phyloP scores from a whole-genome alignment of 1,140 invertebrate genomes.

The Zeugodacus cucurbitae region DNA sequence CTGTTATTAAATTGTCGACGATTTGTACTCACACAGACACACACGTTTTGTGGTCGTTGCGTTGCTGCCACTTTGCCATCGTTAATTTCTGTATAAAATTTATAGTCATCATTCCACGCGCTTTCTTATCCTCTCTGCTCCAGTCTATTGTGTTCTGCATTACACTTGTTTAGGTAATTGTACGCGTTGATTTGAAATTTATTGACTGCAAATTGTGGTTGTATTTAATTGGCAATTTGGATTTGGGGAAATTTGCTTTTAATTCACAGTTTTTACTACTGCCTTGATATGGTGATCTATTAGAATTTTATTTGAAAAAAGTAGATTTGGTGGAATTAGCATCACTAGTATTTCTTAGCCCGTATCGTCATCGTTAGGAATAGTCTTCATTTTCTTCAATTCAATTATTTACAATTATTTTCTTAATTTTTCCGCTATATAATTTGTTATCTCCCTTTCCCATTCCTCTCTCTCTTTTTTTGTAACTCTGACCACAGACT shows the following conservation, averaged over 20 bases:
- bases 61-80: background rate
- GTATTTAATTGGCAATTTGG: background rate
- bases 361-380: too few relatives aligned
- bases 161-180: background rate
- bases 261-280: too few relatives aligned
- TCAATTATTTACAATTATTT: too few relatives aligned
- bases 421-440: too few relatives aligned
- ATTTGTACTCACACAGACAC: background rate
- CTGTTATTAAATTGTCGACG: slow-evolving; percentile 18
- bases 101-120: background rate
- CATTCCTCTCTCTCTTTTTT: too few relatives aligned
- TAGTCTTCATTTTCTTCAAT: too few relatives aligned
- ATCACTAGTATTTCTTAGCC: too few relatives aligned
- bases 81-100: background rate
- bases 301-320: too few relatives aligned
- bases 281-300: too few relatives aligned
- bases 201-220: background rate
- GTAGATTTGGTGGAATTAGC: too few relatives aligned
- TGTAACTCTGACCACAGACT: too few relatives aligned
- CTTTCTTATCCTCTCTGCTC: background rate
- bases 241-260: background rate
- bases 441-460: too few relatives aligned
- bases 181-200: background rate
- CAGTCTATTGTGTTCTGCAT: background rate
- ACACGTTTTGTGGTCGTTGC: background rate